Base-by-base conservation (phyloP, 2,113 vertebrate species). In the Oncorhynchus mykiss region DNA sequence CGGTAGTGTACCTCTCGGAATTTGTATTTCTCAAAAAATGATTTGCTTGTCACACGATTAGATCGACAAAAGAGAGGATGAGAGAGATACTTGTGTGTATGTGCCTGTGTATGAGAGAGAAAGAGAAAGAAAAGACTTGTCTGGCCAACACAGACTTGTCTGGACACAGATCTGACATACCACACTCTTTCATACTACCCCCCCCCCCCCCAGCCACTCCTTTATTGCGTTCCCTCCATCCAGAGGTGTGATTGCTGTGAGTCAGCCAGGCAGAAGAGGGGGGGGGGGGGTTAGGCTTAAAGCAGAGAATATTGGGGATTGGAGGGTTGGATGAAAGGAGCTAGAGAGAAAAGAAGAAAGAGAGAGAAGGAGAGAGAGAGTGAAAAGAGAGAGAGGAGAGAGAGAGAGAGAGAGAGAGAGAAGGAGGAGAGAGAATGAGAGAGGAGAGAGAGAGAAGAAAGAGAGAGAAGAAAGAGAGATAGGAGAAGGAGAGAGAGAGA, bases 251-350 rank as follows among this genome's bases (percentile, higher is more conserved):
- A 69, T 14, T 2, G 25, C 59, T 67, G 59, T 5, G 73, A 66
- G 49, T 31, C 49, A 24, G 77, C 68, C 75, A 81, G 81, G 71
- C 74, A 82, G 85, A 25, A 2, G 29, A n/a, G 48, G 45, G n/a
- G 29, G 45, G 0, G 51, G 25, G 24, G 9, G 14, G 25, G n/a
- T 54, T 20, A 49, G 76, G 78, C 78, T 80, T 78, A 81, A 81
- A 73, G 73, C 78, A 20, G 22, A 70, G 13, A 24, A 49, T 59
- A 29, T 54, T 20, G 25, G 22, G 14, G 70, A 16, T 1, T n/a
- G 22, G 25, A 22, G 22, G 13, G 25, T 14, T 27, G 51, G 65
- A 66, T 13, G 14, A 13, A 2, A 24, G 4, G 65, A 29, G 25
- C 2, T 3, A 29, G 64, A 25, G 64, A 66, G 22, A 66, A 8